Base-by-base conservation (phyloP, 2,113 vertebrate genomes). In the Eudyptes chrysolophus region DNA sequence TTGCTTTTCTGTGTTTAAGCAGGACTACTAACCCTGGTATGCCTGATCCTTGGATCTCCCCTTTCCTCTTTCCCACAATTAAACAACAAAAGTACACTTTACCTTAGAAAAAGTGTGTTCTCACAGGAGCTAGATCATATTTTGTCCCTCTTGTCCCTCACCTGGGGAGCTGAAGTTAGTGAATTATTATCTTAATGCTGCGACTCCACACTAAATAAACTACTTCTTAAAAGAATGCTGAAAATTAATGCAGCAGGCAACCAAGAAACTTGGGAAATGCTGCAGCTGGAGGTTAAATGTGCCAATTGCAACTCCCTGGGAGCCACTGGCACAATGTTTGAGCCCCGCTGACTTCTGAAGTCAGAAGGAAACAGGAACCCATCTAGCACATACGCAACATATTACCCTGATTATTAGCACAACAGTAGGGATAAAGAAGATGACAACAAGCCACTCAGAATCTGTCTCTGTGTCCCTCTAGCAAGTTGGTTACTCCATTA, bases 311-410 rank as follows among this genome's bases (percentile, higher is more conserved):
- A 4, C 61, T 71, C 46, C 21, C 30, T n/a, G n/a, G 48, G 48
- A 90, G 25, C 11, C 24, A 42, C 25, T 40, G 27, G 57, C 25
- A 36, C 26, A 34, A 6, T 6, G 24, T 36, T 78, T 40, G 44
- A 48, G n/a, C 26, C 29, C 32, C 7, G 40, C n/a, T 29, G 54
- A 49, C 38, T 76, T 55, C 58, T 20, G n/a, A 90, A 69, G 48
- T 9, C 57, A 49, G 21, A 22, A 55, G 68, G 17, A 64, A 88
- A 80, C 7, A 60, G 57, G 54, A 75, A 68, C 3, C 11, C 24
- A 46, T 9, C 38, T 22, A 68, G n/a, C 36, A 60, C 13, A 38
- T 46, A 34, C 0, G 1, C 22, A 58, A 10, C 0, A 4, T 13
- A 52, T 21, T 24, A 29, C 14, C 12, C 46, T 64, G n/a, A 22